Conservation (phyloP, 2,797 vertebrate genomes). For the Sandelia bainsii region DNA sequence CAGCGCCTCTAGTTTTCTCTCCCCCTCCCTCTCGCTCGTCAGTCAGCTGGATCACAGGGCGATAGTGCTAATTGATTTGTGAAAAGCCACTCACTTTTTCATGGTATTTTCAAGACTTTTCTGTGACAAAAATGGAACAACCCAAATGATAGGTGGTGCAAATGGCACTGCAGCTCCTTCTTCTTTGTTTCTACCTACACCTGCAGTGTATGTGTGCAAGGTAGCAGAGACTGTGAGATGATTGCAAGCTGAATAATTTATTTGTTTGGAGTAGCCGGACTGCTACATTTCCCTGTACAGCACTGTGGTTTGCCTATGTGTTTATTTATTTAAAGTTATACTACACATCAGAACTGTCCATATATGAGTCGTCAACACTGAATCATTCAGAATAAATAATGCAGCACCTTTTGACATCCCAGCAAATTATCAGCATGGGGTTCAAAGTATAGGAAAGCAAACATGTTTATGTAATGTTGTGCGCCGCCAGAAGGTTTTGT, state of each 20-base stretch:
- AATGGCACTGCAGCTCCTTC: slow-evolving; percentile 1
- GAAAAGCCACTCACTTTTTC: slow-evolving; percentile 59
- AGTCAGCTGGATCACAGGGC: slow-evolving; percentile 68
- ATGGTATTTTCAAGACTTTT: slow-evolving; percentile 30
- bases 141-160: neutral
- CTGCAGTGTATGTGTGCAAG: slow-evolving; percentile 12
- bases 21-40: slow-evolving; percentile 30
- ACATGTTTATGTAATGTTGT: slow-evolving; percentile 36
- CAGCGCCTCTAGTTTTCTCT: slow-evolving; percentile 50
- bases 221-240: slow-evolving; percentile 46
- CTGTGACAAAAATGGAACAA: slow-evolving; percentile 8
- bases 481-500: slow-evolving; percentile 37
- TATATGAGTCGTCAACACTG: slow-evolving; percentile 42
- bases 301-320: slow-evolving; percentile 29
- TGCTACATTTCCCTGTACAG: slow-evolving; percentile 48
- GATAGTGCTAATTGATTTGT: slow-evolving; percentile 79
- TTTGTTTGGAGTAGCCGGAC: slow-evolving; percentile 48
- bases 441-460: slow-evolving; percentile 41
- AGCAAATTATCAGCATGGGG: slow-evolving; percentile 40
- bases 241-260: slow-evolving; percentile 71
- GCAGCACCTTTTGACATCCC: slow-evolving; percentile 44
- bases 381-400: slow-evolving; percentile 56
- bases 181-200: slow-evolving; percentile 16
- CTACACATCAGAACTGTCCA: slow-evolving; percentile 26
- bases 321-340: slow-evolving; percentile 64